These are phyloP conservation scores for Aspidoscelis tigris DNA, from an alignment of 2,113 vertebrate species.

Conservation along the genomic window DNA sequence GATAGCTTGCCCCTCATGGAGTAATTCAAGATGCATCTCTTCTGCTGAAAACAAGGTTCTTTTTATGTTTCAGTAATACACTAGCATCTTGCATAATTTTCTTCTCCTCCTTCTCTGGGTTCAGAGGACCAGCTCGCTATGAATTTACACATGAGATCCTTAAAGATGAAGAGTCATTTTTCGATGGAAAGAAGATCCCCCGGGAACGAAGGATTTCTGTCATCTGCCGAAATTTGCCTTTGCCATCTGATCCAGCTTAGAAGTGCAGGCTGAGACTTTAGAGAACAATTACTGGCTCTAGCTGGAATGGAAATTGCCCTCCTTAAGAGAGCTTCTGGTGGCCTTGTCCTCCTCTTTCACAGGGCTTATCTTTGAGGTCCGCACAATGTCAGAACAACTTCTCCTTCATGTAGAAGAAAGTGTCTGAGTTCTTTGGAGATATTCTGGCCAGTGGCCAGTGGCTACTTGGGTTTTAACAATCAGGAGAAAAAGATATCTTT, in stretches of 20 bases:
- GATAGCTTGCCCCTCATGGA: not conserved
- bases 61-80: not conserved
- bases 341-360: not conserved
- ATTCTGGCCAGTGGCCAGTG: not conserved
- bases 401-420: not conserved
- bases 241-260: slow-evolving; percentile 1
- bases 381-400: not conserved
- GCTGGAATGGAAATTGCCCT: not conserved
- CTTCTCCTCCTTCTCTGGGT: not conserved
- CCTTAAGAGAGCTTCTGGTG: not conserved
- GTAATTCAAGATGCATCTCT: not conserved
- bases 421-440: not conserved
- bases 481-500: not conserved
- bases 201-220: slow-evolving; percentile 85
- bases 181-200: slow-evolving; percentile 77
- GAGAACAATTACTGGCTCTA: not conserved
- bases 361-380: not conserved
- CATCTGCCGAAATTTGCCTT: slow-evolving; percentile 86
- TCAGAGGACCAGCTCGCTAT: slow-evolving; percentile 83
- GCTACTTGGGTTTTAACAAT: not conserved
- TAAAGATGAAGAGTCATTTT: slow-evolving; percentile 84
- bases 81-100: not conserved
- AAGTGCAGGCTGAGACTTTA: not conserved
- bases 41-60: not conserved
- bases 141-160: slow-evolving; percentile 89